A percentile compares a stretch with the other conserved stretches of the same genome.
Evolutionary conservation across 1,140 invertebrate species (phyloP).

Genomic region (Drosophila arizonae): DNA sequence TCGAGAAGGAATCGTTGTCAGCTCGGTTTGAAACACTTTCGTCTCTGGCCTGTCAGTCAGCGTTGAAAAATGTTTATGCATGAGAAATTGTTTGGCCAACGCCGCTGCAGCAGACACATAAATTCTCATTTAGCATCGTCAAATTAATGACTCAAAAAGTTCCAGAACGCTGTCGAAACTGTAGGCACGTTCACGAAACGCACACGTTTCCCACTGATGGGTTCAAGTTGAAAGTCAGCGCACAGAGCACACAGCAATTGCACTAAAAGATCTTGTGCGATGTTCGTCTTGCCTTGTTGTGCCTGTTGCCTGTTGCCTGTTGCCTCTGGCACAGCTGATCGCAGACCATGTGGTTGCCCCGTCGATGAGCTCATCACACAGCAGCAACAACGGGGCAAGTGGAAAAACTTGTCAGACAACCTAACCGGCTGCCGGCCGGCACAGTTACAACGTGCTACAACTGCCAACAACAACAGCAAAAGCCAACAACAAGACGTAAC

Average conservation of each 20-base stretch:
- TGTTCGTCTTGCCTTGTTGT: slow-evolving; percentile 13
- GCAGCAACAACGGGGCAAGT: slow-evolving; percentile 33
- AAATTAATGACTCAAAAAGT: slow-evolving; percentile 76
- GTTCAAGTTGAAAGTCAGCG: slow-evolving; percentile 51
- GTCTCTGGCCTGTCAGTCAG: slow-evolving; percentile 23
- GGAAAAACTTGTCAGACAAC: slow-evolving; percentile 76
- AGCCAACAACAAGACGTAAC: slow-evolving; percentile 11
- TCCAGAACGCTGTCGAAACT: slow-evolving; percentile 24
- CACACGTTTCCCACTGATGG: slow-evolving; percentile 14
- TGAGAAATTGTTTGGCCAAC: slow-evolving; percentile 63
- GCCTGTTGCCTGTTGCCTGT: slow-evolving; percentile 2
- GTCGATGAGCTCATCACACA: slow-evolving; percentile 54
- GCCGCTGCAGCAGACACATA: slow-evolving; percentile 72
- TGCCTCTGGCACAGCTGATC: slow-evolving; percentile 60
- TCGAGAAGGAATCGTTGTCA: slow-evolving; percentile 52
- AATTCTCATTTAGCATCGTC: slow-evolving; percentile 78
- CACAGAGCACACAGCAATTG: slow-evolving; percentile 19
- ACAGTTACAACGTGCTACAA: slow-evolving; percentile 55
- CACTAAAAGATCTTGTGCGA: slow-evolving; percentile 28
- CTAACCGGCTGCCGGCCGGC: slow-evolving; percentile 73
- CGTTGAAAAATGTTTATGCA: slow-evolving; percentile 74
- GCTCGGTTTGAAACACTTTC: slow-evolving; percentile 25
- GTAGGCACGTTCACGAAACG: slow-evolving; percentile 40
- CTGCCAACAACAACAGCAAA: slow-evolving; percentile 18
- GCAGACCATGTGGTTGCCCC: slow-evolving; percentile 18